Base-by-base conservation (phyloP, 1,140 invertebrate genomes). In the Lepidurus packardi region DNA sequence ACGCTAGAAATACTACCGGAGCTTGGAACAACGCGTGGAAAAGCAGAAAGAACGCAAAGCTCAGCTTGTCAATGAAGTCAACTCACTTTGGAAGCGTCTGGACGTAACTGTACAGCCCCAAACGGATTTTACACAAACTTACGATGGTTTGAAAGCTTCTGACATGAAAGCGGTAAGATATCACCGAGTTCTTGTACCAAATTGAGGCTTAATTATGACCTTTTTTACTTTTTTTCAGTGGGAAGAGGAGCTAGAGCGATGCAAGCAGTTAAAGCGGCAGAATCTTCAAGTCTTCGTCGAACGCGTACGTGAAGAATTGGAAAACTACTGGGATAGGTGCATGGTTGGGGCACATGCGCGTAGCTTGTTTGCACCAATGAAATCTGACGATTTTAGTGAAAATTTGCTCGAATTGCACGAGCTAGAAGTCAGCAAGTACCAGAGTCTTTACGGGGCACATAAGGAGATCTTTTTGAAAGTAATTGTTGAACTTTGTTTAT, bases 391-490 rank as follows among this genome's bases (percentile, higher is more conserved):
- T 45, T 93, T 89, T 83, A 91, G 89, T 43, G 93, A 95, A 82
- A 91, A 92, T 82, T 85, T 92, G 1, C 85, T 95, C 16, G 88
- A 88, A 16, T 82, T 91, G 6, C 92, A 94, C 83, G 93, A 95
- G 83, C 82, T 89, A 9, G 92, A 95, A 84, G 85, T 92, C 3
- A 85, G 89, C 44, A 89, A 89, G 82, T 86, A 93, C 41, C 89
- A 89, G 76, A 87, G 86, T 24, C 91, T 88, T 82, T 92, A 92
- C 82, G 86, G 90, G 79, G 85, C 89, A 0, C 90, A 93, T 81
- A 87, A 88, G 86, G 89, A 85, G 82, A 87, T 89, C n/a, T 83
- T 86, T 73, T 81, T 83, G 25, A 78, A 78, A 25, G 78, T 78
- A 42, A 9, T 75, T 80, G n/a, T 77, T 2, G 7, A 43, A 78